These are phyloP conservation scores for Oncorhynchus tshawytscha DNA, from an alignment of 2,113 vertebrate species.

Conservation along the genomic window DNA sequence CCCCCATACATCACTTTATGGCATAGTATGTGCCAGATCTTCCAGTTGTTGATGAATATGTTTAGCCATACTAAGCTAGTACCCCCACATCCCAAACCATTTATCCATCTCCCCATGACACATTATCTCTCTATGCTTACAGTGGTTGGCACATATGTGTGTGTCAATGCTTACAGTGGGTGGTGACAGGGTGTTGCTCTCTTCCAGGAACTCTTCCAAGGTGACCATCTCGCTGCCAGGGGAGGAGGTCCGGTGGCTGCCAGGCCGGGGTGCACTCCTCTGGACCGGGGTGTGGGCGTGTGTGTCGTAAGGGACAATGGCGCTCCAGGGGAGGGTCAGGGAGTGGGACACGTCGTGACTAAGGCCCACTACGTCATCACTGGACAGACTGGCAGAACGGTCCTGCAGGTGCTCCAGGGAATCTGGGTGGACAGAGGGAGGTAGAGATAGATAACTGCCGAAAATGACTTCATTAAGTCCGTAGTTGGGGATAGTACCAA, in stretches of 20 bases:
- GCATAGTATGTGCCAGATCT: too few species aligned
- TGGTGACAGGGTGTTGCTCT: constrained; percentile 82
- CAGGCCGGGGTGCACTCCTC: constrained; percentile 35
- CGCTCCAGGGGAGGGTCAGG: constrained; percentile 66
- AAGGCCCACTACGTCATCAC: constrained; percentile 76
- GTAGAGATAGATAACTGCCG: background rate
- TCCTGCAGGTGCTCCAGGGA: constrained; percentile 70
- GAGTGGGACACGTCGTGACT: constrained; percentile 44
- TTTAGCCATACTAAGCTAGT: too few species aligned
- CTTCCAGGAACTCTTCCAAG: constrained; percentile 91
- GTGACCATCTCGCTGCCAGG: constrained; percentile 95
- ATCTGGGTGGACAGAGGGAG: constrained; percentile 62
- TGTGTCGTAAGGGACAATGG: constrained; percentile 71
- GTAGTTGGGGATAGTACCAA: too few species aligned
- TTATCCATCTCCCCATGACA: too few species aligned
- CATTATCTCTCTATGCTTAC: too few species aligned
- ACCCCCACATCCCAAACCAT: too few species aligned
- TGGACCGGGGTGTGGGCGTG: constrained; percentile 54
- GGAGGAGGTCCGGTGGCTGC: constrained; percentile 66
- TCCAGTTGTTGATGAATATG: too few species aligned
- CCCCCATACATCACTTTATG: too few species aligned
- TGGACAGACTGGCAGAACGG: constrained; percentile 80
- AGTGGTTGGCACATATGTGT: too few species aligned
- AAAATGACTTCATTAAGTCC: background rate
- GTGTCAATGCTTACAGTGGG: constrained; percentile 72